phyloP scores from a whole-genome alignment of 2,888 invertebrate genomes.

The Asteroscopus sphinx region DNA sequence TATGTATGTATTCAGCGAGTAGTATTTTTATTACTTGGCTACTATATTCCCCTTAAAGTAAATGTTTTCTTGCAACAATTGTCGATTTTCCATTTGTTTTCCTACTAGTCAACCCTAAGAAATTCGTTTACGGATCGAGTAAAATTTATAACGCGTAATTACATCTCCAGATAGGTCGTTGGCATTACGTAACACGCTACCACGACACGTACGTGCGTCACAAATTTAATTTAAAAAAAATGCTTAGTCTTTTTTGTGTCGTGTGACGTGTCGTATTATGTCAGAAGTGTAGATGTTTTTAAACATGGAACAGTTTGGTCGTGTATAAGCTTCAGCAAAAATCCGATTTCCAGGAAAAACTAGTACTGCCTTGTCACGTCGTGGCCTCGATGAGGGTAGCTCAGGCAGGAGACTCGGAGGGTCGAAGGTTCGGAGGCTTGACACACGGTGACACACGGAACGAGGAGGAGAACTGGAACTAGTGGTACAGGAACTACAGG shows the following conservation, averaged over 20 bases:
- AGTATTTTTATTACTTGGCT: too few species aligned
- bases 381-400: too few species aligned
- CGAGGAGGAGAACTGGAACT: too few species aligned
- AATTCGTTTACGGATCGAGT: slow-evolving; percentile 21
- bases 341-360: background rate
- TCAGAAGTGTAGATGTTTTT: background rate
- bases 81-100: background rate
- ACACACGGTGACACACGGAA: too few species aligned
- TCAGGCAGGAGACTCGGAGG: too few species aligned
- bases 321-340: background rate
- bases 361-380: too few species aligned
- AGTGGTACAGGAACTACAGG: too few species aligned
- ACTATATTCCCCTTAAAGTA: too few species aligned
- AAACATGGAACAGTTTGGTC: background rate
- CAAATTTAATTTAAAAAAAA: slow-evolving; percentile 25
- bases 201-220: slow-evolving; percentile 19
- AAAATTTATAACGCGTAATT: slow-evolving; percentile 51
- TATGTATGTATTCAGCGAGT: too few species aligned
- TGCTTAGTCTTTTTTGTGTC: slow-evolving; percentile 27
- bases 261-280: slow-evolving; percentile 16
- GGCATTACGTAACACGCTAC: slow-evolving; percentile 31
- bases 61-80: too few species aligned
- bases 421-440: too few species aligned
- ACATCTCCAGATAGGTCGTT: slow-evolving; percentile 46
- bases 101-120: slow-evolving; percentile 30